Base-by-base conservation (phyloP, 1,140 invertebrate species). In the Atta colombica region DNA sequence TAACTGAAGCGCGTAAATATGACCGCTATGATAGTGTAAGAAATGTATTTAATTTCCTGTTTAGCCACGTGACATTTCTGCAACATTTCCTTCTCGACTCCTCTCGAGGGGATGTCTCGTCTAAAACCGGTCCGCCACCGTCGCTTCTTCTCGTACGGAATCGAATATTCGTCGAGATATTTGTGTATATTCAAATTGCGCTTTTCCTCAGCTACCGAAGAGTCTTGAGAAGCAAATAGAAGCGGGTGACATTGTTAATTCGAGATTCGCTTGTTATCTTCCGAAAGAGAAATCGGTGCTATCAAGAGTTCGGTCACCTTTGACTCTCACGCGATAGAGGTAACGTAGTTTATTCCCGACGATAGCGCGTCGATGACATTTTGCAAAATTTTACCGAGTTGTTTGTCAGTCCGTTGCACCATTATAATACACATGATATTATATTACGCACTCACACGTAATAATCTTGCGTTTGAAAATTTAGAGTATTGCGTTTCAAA, bases 21-120 rank as follows among this genome's bases (percentile, higher is more conserved):
- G 51, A 53, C 71, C 69, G 39, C n/a, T 45, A 69, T 69, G 61
- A 18, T 72, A 58, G 65, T 45, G 39, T 51, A 87, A 87, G 66
- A 68, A 87, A 77, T 68, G 86, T 72, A 68, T 84, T 85, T 87
- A 87, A 74, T 84, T 87, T 87, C 71, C 86, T 60, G 45, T 55
- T 49, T 69, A 55, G 63, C 28, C 86, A 25, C 63, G 31, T 58
- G 28, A 53, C 31, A 10, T 31, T 49, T 60, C 35, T 45, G 39
- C 53, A 16, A 74, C 39, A 7, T 68, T 77, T 65, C 25, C 8
- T 39, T 39, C 31, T 31, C 31, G 14, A 28, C n/a, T 51, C 39
- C 14, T 60, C 25, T 82, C 60, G 25, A 58, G 21, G 31, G 25
- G 31, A 28, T 45, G 39, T 31, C 5, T 3, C 58, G n/a, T 49